phyloP scores from a whole-genome alignment of 2,113 vertebrate genomes.

The Vulpes ferrilata region DNA sequence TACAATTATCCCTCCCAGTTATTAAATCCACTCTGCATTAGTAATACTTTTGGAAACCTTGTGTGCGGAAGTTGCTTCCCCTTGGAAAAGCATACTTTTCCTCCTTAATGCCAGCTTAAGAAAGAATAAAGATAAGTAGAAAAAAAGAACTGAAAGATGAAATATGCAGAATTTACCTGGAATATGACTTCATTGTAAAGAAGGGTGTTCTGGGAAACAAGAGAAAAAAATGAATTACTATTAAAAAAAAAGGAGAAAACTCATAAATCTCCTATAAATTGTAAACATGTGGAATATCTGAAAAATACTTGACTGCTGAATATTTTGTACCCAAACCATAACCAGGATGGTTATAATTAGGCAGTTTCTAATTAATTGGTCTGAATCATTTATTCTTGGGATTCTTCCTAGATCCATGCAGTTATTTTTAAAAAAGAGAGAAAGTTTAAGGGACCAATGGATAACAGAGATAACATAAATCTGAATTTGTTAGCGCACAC shows the following conservation, averaged over 20 bases:
- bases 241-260: background rate
- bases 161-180: background rate
- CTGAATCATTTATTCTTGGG: background rate
- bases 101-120: background rate
- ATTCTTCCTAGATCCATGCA: background rate
- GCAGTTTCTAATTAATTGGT: slow-evolving; percentile 19
- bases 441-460: slow-evolving; percentile 12
- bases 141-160: background rate
- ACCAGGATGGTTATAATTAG: background rate
- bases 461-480: background rate
- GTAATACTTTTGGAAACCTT: slow-evolving; percentile 45
- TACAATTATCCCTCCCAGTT: background rate
- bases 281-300: background rate
- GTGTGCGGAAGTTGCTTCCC: background rate
- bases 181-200: background rate
- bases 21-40: background rate
- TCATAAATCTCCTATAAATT: background rate
- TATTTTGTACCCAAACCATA: slow-evolving; percentile 45
- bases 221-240: background rate
- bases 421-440: slow-evolving; percentile 54
- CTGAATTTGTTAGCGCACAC: background rate
- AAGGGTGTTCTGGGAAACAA: background rate
- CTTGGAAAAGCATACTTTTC: slow-evolving; percentile 13
- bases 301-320: slow-evolving; percentile 5
- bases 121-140: background rate